Conservation (phyloP, 2,888 invertebrate species). For the Ommatoiulus sabulosus region DNA sequence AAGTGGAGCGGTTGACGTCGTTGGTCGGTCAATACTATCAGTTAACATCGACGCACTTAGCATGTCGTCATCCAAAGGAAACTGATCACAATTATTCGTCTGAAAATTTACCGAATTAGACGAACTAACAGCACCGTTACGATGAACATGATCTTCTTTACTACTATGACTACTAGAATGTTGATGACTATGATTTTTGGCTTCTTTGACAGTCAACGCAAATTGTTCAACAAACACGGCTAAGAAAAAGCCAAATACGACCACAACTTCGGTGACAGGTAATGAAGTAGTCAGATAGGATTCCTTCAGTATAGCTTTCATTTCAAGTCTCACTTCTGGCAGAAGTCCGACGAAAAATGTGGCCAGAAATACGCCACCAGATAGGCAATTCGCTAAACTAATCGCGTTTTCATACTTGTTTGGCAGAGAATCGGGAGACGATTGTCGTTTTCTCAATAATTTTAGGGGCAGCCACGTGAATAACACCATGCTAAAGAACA, state of each 20-base stretch:
- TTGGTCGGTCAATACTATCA: background rate
- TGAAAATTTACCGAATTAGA: background rate
- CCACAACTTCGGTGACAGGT: slow-evolving; percentile 62
- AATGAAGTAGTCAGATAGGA: slow-evolving; percentile 59
- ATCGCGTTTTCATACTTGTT: slow-evolving; percentile 60
- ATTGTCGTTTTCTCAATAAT: slow-evolving; percentile 49
- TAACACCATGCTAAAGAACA: slow-evolving; percentile 61
- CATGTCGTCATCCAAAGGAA: slow-evolving; percentile 47
- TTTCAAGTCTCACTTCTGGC: slow-evolving; percentile 65
- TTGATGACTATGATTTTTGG: background rate
- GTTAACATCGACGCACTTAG: background rate
- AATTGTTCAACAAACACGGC: slow-evolving; percentile 64
- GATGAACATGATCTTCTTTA: background rate
- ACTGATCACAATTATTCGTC: slow-evolving; percentile 10
- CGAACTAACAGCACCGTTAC: background rate
- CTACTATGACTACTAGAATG: no score
- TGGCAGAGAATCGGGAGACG: slow-evolving; percentile 23
- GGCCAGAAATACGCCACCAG: slow-evolving; percentile 67
- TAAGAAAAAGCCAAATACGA: slow-evolving; percentile 64
- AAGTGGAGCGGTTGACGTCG: no score
- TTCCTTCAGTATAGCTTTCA: slow-evolving; percentile 61
- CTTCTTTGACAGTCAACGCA: slow-evolving; percentile 52
- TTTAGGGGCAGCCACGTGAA: slow-evolving; percentile 59
- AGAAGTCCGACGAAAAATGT: slow-evolving; percentile 66
- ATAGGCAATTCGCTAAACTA: slow-evolving; percentile 64